Evolutionary conservation across 2,113 vertebrate species (phyloP), one percentile per base, ranked within the genome.

Genomic region (Proteles cristata): DNA sequence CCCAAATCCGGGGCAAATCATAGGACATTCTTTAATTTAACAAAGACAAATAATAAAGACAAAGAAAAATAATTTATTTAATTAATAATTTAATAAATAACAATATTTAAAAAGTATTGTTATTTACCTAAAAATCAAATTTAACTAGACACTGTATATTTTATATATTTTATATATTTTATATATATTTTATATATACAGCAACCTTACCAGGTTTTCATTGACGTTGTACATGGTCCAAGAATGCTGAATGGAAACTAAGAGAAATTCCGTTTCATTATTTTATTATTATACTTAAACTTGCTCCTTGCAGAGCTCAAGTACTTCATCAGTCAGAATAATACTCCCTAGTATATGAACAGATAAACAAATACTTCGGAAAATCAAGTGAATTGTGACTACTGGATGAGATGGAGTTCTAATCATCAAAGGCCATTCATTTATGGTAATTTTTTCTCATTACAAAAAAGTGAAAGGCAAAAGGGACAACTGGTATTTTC

Each of bases 121-220:
- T 93, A 92, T 76, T 96, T 81, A 69, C 65, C 33, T 48, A 88
- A 83, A 95, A 80, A 86, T 94, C 53, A 66, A 95, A 90, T 92
- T 90, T 94, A 93, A 96, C 83, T 88, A 85, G 33, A 53, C 14
- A 43, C 6, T n/a, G 16, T 84, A 12, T 82, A 53, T 84, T 94
- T 93, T n/a, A n/a, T n/a, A n/a, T n/a, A n/a, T n/a, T n/a, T n/a
- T n/a, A n/a, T n/a, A n/a, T n/a, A n/a, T n/a, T n/a, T n/a, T n/a
- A n/a, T n/a, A n/a, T n/a, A n/a, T n/a, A n/a, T n/a, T n/a, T n/a
- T n/a, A n/a, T n/a, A n/a, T n/a, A n/a, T n/a, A n/a, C n/a, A n/a
- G 26, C 68, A 96, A 66, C 33, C 17, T 33, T 66, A 79, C 7
- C 4, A 79, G 25, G 50, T 76, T 95, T 94, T 82, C 71, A 86